Percentiles rank a stretch among this genome's conserved stretches.
phyloP scores from a whole-genome alignment of 2,888 invertebrate species.

The Dysmachus trigonus region DNA sequence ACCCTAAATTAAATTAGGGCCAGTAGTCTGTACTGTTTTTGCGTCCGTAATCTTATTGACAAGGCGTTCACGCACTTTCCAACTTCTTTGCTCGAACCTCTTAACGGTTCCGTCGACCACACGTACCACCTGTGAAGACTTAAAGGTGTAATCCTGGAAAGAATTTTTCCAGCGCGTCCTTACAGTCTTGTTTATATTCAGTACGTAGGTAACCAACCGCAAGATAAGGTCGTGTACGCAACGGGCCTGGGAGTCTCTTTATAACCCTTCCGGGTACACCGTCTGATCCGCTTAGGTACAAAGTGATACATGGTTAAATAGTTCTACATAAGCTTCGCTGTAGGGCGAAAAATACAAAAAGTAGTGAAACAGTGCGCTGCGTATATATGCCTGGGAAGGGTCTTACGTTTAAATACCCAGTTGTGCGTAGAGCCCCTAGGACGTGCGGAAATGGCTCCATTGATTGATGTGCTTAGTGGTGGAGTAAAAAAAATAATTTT shows the following conservation, averaged over 20 bases:
- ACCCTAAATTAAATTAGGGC: neutral
- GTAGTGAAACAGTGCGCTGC: neutral
- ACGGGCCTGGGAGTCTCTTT: neutral
- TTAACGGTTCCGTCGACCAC: neutral
- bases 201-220: neutral
- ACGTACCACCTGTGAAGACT: neutral
- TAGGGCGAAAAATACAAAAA: neutral
- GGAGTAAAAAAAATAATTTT: neutral
- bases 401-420: neutral
- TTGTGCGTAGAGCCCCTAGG: neutral
- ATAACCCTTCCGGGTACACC: neutral
- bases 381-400: neutral
- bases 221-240: neutral
- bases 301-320: neutral
- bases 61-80: neutral
- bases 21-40: neutral
- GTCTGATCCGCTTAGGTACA: neutral
- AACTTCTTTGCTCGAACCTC: neutral
- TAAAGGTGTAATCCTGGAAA: neutral
- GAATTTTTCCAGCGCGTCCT: neutral
- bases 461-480: neutral
- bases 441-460: neutral
- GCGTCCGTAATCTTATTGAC: neutral
- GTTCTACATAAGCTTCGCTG: neutral
- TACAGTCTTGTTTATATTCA: neutral